Percentiles rank a stretch among this genome's conserved stretches.
phyloP scores from a whole-genome alignment of 2,888 invertebrate genomes.

The Sphaeridia pumilis region DNA sequence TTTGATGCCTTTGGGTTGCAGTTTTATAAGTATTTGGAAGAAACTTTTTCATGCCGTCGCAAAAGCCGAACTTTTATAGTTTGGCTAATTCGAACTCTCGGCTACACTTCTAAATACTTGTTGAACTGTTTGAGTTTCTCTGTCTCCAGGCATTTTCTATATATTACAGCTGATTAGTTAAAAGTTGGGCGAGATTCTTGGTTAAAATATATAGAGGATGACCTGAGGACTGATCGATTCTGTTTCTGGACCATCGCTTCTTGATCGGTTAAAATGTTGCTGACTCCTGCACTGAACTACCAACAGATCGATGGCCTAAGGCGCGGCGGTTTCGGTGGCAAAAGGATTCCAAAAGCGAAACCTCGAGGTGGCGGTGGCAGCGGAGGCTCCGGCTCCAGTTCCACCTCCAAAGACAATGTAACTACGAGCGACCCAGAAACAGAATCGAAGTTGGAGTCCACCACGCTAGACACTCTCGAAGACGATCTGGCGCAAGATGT shows the following conservation, averaged over 20 bases:
- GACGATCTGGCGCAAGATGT: too few species aligned
- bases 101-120: too few species aligned
- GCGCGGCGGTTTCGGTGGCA: slow-evolving; percentile 8
- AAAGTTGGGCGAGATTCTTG: not conserved
- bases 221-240: slow-evolving; percentile 1
- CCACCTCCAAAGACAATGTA: too few species aligned
- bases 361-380: not conserved
- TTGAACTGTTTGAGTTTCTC: too few species aligned
- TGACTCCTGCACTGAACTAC: too few species aligned
- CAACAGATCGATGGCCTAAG: slow-evolving; percentile 6
- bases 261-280: not conserved
- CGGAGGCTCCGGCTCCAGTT: not conserved
- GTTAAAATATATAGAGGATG: not conserved
- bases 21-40: too few species aligned
- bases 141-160: slow-evolving; percentile 5
- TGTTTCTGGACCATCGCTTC: not conserved
- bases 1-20: too few species aligned
- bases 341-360: slow-evolving; percentile 10
- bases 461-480: too few species aligned
- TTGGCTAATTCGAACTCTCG: too few species aligned
- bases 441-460: not conserved
- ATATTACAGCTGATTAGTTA: slow-evolving; percentile 1
- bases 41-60: too few species aligned
- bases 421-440: slow-evolving; percentile 7
- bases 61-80: too few species aligned